Conservation (phyloP, 2,797 vertebrate species). For the Myotis findleyi region DNA sequence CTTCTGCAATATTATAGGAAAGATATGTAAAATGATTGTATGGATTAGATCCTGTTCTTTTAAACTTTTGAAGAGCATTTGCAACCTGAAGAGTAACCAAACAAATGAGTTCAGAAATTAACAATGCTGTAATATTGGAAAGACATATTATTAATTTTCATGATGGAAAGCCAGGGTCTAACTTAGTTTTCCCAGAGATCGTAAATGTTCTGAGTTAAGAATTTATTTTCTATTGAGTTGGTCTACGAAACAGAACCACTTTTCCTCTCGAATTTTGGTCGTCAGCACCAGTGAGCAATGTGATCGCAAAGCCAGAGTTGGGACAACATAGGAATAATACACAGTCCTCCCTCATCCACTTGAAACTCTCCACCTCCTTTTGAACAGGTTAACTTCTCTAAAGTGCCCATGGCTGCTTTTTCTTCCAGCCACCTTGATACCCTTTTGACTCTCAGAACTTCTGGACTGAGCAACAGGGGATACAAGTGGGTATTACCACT, state of each 20-base stretch:
- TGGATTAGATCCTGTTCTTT: background rate
- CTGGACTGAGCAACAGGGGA: background rate
- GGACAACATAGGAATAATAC: background rate
- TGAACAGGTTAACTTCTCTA: background rate
- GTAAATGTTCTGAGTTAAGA: background rate
- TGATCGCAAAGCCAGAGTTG: background rate
- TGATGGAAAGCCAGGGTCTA: background rate
- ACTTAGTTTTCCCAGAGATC: background rate
- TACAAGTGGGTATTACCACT: background rate
- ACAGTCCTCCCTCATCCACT: background rate
- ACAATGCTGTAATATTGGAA: background rate
- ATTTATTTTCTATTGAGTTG: background rate
- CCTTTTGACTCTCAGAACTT: background rate
- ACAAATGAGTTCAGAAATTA: constrained; percentile 9
- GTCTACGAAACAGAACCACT: background rate
- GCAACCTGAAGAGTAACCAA: constrained; percentile 17
- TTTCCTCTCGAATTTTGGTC: background rate
- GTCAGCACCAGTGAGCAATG: background rate
- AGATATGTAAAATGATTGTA: background rate
- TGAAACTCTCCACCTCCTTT: background rate
- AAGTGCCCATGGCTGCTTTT: background rate
- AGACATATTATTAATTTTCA: too few relatives aligned
- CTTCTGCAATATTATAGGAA: background rate
- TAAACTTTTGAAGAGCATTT: constrained; percentile 5
- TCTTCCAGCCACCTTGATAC: background rate